Conservation (phyloP, 2,113 vertebrate genomes). For the Daboia siamensis region DNA sequence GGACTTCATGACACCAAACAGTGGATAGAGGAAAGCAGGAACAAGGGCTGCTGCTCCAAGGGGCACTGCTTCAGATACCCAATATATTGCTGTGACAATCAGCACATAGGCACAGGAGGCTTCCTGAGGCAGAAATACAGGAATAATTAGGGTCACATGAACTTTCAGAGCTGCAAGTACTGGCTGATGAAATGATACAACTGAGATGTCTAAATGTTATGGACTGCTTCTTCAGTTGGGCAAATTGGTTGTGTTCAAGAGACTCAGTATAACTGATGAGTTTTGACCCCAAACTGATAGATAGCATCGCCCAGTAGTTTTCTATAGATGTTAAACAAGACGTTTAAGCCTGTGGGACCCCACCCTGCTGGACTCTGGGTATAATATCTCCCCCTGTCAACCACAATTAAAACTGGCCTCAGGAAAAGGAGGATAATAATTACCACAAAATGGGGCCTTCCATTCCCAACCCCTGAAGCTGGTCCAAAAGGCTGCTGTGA, state of each 20-base stretch:
- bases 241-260: background rate
- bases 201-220: background rate
- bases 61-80: constrained; percentile 95
- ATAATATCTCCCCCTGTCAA: background rate
- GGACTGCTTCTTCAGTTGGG: background rate
- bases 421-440: background rate
- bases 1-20: constrained; percentile 95
- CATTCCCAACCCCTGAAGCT: background rate
- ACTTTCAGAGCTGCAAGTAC: background rate
- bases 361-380: background rate
- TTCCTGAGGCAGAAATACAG: constrained; percentile 72
- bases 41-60: constrained; percentile 94
- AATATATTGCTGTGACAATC: constrained; percentile 90
- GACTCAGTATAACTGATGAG: background rate
- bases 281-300: background rate
- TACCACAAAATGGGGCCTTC: background rate
- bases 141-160: background rate
- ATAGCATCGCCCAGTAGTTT: background rate
- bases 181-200: background rate
- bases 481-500: background rate
- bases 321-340: background rate
- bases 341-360: background rate
- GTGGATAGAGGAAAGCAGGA: constrained; percentile 93
- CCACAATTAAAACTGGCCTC: background rate
- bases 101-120: constrained; percentile 93